Evolutionary conservation across 2,113 vertebrate genomes (phyloP).

Genomic region (Melanerpes aurifrons): DNA sequence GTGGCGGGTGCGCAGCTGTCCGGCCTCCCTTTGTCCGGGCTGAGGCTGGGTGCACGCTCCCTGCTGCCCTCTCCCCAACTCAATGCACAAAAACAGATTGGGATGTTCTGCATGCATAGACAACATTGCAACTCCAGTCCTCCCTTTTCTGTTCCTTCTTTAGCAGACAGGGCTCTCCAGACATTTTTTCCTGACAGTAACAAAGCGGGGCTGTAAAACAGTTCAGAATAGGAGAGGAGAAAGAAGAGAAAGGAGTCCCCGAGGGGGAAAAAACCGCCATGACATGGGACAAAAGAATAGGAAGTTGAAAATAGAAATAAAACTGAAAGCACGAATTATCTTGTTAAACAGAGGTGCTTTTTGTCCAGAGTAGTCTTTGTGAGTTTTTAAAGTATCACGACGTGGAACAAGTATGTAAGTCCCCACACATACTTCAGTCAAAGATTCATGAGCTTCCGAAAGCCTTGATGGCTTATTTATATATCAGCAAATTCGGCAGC

Average conservation of each 20-base stretch:
- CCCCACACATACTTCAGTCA: conserved; percentile 56
- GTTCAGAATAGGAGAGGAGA: conserved; percentile 67
- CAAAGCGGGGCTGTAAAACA: conserved; percentile 81
- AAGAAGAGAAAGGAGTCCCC: conserved; percentile 68
- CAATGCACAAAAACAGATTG: conserved; percentile 87
- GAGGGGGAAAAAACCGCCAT: conserved; percentile 66
- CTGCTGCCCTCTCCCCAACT: conserved; percentile 81
- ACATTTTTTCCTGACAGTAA: conserved; percentile 81
- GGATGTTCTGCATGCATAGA: conserved; percentile 86
- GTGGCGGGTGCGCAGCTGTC: conserved; percentile 86
- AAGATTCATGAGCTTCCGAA: conserved; percentile 65
- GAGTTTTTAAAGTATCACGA: conserved; percentile 61
- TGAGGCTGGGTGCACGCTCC: conserved; percentile 86
- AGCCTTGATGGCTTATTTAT: conserved; percentile 71
- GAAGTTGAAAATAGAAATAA: conserved; percentile 76
- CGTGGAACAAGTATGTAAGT: conserved; percentile 47
- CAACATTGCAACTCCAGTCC: conserved; percentile 76
- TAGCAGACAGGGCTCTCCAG: conserved; percentile 79
- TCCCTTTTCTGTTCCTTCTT: conserved; percentile 77
- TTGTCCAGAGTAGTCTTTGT: conserved; percentile 53
- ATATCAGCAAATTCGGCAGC: conserved; percentile 55
- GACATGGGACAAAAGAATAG: conserved; percentile 76
- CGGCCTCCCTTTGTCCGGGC: conserved; percentile 84
- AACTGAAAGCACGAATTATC: conserved; percentile 82
- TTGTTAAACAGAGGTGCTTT: conserved; percentile 76